A percentile compares a stretch with the other conserved stretches of the same genome.
Evolutionary conservation across 2,888 invertebrate genomes (phyloP).

Genomic region (Machimus rusticus): DNA sequence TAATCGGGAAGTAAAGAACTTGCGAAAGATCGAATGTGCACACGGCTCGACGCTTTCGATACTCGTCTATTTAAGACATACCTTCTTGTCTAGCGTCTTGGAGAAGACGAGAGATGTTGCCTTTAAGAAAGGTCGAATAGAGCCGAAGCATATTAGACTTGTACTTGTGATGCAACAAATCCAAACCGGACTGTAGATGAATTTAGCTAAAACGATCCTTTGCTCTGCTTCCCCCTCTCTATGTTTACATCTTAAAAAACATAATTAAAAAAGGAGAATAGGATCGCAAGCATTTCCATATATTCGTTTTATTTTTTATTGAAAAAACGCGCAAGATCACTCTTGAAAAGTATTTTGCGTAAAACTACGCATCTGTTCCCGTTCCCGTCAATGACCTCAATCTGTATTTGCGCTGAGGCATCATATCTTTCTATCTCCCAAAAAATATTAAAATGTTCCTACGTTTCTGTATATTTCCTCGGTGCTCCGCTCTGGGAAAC

Average conservation of each 20-base stretch:
- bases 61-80: not conserved
- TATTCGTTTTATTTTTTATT: not conserved
- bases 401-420: not conserved
- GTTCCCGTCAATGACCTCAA: slow-evolving; percentile 17
- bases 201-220: not conserved
- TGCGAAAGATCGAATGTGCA: not conserved
- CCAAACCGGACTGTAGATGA: not conserved
- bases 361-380: not conserved
- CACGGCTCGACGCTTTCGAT: not conserved
- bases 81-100: not conserved
- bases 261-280: not conserved
- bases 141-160: not conserved
- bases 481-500: not conserved
- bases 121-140: not conserved
- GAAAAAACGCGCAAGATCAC: not conserved
- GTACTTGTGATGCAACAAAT: not conserved
- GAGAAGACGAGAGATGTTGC: not conserved
- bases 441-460: not conserved
- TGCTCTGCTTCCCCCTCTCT: not conserved
- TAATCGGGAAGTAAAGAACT: not conserved
- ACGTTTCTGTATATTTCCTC: not conserved
- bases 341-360: not conserved
- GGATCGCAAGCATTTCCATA: not conserved
- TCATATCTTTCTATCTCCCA: not conserved
- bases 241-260: not conserved